A percentile compares a stretch with the other conserved stretches of the same genome.
Conservation (phyloP, 2,113 vertebrate species). For the Protobothrops mucrosquamatus region DNA sequence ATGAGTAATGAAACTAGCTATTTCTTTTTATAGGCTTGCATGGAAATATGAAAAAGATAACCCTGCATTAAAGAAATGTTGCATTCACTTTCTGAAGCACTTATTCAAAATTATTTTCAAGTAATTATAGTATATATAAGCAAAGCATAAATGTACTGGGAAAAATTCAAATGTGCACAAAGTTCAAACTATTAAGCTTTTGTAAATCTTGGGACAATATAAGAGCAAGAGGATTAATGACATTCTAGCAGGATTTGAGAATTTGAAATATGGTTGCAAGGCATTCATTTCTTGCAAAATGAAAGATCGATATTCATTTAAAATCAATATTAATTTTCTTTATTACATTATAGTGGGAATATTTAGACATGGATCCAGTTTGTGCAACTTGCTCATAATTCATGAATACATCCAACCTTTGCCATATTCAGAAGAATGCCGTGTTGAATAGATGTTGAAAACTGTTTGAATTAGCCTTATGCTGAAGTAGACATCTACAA, state of each 20-base stretch:
- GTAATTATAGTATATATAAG: not conserved
- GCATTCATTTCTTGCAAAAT: constrained; percentile 23
- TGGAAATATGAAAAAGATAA: not conserved
- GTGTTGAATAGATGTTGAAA: not conserved
- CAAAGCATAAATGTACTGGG: not conserved
- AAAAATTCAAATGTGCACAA: not conserved
- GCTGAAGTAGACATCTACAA: not conserved
- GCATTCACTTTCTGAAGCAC: not conserved
- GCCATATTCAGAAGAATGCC: not conserved
- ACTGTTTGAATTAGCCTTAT: not conserved
- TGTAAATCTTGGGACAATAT: not conserved
- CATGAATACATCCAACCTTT: not conserved
- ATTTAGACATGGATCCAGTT: not conserved
- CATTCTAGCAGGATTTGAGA: constrained; percentile 40
- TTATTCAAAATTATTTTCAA: not conserved
- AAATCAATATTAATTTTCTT: constrained; percentile 11
- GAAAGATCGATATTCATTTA: not conserved
- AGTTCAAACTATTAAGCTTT: not conserved
- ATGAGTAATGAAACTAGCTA: not conserved
- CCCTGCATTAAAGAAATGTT: not conserved
- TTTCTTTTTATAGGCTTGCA: not conserved
- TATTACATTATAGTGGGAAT: not conserved
- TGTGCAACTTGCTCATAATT: not conserved
- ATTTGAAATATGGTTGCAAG: constrained; percentile 39
- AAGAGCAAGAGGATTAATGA: constrained; percentile 38